Evolutionary conservation across 2,113 vertebrate species (phyloP).

Genomic region (Gallinago jamesoni): DNA sequence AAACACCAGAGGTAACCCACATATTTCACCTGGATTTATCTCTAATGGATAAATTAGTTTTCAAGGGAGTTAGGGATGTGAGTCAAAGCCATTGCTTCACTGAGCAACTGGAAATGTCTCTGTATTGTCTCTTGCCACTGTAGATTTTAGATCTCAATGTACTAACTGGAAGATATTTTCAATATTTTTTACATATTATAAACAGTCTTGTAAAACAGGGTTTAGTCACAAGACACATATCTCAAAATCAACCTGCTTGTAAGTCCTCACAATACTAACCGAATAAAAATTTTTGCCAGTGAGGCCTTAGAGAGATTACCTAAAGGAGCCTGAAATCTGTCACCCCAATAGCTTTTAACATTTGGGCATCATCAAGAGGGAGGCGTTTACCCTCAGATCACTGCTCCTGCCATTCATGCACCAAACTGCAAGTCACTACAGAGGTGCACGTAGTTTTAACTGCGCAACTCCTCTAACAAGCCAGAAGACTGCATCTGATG

Average conservation of each 20-base stretch:
- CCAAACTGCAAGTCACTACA: not conserved
- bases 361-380: rapidly evolving
- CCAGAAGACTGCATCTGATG: not conserved
- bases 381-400: not conserved
- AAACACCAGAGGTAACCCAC: not conserved
- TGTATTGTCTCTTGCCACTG: not conserved
- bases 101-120: not conserved
- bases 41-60: not conserved
- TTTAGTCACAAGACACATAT: not conserved
- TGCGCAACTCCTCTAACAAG: rapidly evolving
- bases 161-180: rapidly evolving
- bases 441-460: not conserved
- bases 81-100: not conserved
- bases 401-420: not conserved
- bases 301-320: not conserved
- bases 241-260: not conserved
- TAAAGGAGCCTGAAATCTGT: not conserved
- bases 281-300: not conserved
- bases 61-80: not conserved
- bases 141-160: not conserved
- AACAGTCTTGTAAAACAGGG: not conserved
- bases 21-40: not conserved
- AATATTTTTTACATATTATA: not conserved
- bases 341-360: rapidly evolving
- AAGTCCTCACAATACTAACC: not conserved